Percentiles rank a stretch among this genome's conserved stretches.
Conservation (phyloP, 30 jellyfish, hydroid and myxozoan genomes). For the Phacellophora camtschatica region DNA sequence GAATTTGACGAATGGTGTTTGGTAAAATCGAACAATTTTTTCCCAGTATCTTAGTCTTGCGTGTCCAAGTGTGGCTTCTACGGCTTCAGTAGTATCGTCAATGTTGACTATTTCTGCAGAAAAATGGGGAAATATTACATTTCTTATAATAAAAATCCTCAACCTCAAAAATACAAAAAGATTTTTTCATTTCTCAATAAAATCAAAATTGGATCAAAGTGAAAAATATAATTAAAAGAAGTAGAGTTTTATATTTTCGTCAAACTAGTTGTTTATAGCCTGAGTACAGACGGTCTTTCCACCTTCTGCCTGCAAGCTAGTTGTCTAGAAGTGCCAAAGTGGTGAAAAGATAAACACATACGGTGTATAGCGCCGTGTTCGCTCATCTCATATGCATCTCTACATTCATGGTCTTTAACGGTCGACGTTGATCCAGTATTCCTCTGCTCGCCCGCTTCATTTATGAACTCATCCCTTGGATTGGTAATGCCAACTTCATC, state of each 20-base stretch:
- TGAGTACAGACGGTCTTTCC: too few species aligned
- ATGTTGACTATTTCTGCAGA: constrained; percentile 42
- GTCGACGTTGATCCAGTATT: constrained; percentile 51
- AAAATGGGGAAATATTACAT: too few species aligned
- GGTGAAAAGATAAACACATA: too few species aligned
- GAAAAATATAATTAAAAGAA: too few species aligned
- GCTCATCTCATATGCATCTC: constrained; percentile 18
- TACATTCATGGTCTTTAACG: constrained; percentile 39
- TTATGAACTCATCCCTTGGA: neutral
- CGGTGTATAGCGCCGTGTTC: neutral
- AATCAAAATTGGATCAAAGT: too few species aligned
- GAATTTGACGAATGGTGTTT: constrained; percentile 89
- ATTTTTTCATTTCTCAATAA: too few species aligned
- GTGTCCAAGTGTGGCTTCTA: constrained; percentile 50
- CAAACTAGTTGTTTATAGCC: too few species aligned
- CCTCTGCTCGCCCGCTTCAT: constrained; percentile 12
- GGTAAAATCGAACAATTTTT: constrained; percentile 55
- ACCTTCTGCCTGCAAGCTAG: too few species aligned
- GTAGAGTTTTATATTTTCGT: too few species aligned
- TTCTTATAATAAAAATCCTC: too few species aligned
- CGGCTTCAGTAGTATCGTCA: constrained; percentile 40
- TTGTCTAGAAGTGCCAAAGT: too few species aligned
- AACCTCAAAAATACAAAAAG: too few species aligned
- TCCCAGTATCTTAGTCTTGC: constrained; percentile 27
- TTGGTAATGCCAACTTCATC: neutral